Evolutionary conservation across 2,888 invertebrate genomes (phyloP), one percentile per base, ranked within the genome.

Genomic region (Branchellion lobata): DNA sequence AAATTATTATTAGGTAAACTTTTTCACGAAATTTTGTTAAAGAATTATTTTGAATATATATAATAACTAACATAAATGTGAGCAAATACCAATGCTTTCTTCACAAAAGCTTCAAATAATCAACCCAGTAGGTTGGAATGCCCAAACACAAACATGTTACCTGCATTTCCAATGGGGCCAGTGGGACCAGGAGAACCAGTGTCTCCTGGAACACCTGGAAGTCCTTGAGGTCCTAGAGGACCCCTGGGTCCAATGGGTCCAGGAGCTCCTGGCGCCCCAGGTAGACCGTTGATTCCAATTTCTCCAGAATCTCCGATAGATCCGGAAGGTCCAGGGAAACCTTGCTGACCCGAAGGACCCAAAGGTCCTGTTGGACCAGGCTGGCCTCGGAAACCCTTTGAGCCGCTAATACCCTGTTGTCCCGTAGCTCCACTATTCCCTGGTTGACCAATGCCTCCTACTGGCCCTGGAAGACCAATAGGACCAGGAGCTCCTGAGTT

Each of bases 171-270:
- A 24, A 29, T 47, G 1, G 53, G 47, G 24, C 74, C 74, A 14
- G n/a, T 1, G 5, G 31, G 33, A 8, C 69, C 76, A 24, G 29
- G 2, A 27, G 61, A 61, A 73, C 79, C 79, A 11, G 34, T 24
- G n/a, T 74, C 74, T 76, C 80, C 80, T 24, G 78, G 29, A 21
- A 24, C n/a, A 34, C 80, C 80, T 47, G 24, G 21, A 24, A 72
- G 53, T 53, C 80, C 80, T 47, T 53, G 29, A 1, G 31, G 36
- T 34, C 81, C 81, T 47, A 69, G 47, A 31, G 3, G 3, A 29
- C 69, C 76, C n/a, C 21, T 11, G 11, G 73, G 79, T 73, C 79
- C 79, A 3, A n/a, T n/a, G 29, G 80, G 75, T 76, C 80, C 80
- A 29, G 78, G 31, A 21, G 31, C 29, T 29, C 80, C 80, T 33